phyloP scores from a whole-genome alignment of 2,888 invertebrate genomes.

The Sisyra nigra region DNA sequence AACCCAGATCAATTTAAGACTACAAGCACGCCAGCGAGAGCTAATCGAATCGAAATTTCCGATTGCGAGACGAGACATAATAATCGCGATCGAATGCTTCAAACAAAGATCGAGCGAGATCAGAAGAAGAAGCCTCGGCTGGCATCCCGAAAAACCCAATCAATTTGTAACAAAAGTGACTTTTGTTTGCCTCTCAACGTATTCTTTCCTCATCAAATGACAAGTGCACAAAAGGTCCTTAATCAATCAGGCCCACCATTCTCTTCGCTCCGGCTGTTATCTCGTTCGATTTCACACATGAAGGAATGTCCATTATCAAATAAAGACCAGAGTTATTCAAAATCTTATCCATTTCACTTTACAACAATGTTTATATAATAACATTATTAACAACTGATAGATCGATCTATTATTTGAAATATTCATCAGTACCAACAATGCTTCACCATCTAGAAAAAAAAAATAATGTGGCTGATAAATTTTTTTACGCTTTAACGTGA shows the following conservation, averaged over 20 bases:
- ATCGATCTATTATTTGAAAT: no score
- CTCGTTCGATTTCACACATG: conserved; percentile 7
- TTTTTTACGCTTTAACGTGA: no score
- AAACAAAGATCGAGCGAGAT: neutral
- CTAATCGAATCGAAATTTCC: conserved; percentile 1
- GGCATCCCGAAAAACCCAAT: conserved; percentile 9
- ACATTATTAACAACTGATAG: no score
- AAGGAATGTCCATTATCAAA: conserved; percentile 8
- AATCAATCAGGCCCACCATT: conserved; percentile 5
- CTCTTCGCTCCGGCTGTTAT: conserved; percentile 1
- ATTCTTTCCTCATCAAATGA: neutral
- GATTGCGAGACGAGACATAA: neutral
- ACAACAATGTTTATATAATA: no score
- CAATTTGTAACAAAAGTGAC: conserved; percentile 10
- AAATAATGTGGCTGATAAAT: no score
- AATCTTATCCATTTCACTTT: no score
- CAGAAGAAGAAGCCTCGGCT: neutral
- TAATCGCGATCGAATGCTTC: conserved; percentile 3
- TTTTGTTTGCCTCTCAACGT: conserved; percentile 7
- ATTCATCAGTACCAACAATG: no score
- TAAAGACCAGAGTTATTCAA: conserved; percentile 2
- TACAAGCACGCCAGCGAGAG: neutral
- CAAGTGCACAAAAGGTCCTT: conserved; percentile 7
- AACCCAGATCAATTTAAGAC: no score
- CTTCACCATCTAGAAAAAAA: no score